phyloP scores from a whole-genome alignment of 2,113 vertebrate genomes.

The Osmerus eperlanus region DNA sequence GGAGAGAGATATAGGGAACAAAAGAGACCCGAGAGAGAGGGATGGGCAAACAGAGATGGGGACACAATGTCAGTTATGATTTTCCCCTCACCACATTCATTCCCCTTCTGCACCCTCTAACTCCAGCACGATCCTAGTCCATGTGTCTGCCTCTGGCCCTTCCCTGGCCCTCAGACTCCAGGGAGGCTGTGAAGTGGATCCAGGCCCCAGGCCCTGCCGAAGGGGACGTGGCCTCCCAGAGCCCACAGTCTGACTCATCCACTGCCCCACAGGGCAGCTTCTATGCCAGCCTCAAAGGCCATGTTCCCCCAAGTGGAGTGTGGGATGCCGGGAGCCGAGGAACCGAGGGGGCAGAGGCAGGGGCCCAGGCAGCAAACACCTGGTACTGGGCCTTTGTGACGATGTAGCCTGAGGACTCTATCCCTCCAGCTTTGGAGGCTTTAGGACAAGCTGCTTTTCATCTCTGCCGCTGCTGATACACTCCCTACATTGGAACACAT shows the following conservation, averaged over 20 bases:
- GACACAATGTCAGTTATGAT: too few species aligned
- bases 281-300: conserved; percentile 43
- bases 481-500: too few species aligned
- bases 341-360: conserved; percentile 21
- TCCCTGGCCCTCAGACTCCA: conserved; percentile 14
- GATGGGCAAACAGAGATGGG: too few species aligned
- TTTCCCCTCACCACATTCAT: too few species aligned
- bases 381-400: conserved; percentile 12
- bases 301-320: conserved; percentile 36
- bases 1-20: neutral
- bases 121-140: conserved; percentile 4
- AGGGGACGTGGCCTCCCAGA: conserved; percentile 50
- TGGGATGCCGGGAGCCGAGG: conserved; percentile 29
- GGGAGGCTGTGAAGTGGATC: conserved; percentile 37
- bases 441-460: conserved; percentile 9
- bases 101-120: neutral
- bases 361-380: conserved; percentile 9
- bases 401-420: conserved; percentile 24
- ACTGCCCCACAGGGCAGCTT: conserved; percentile 28
- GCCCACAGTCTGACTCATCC: conserved; percentile 52
- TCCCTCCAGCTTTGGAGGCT: conserved; percentile 13
- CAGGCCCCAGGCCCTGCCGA: conserved; percentile 38
- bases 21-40: neutral
- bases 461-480: neutral
- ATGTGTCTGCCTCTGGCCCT: conserved; percentile 26